A percentile compares a stretch with the other conserved stretches of the same genome.
These are phyloP conservation scores for Eolophus roseicapilla DNA, from an alignment of 2,113 vertebrate genomes.

Conservation along the genomic window DNA sequence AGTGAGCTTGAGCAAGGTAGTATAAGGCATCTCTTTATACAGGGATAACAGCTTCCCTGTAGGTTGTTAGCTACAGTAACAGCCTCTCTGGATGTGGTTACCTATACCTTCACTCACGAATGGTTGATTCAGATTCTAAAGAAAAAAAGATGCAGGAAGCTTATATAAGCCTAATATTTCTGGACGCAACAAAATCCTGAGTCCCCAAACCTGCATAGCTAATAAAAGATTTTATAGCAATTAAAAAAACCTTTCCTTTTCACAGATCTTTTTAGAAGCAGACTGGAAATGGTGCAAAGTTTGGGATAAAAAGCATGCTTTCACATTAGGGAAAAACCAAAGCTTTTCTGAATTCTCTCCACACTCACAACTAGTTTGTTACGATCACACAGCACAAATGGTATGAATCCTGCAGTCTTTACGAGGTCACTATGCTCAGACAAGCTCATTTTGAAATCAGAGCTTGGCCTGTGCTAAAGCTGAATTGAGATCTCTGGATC, in stretches of 20 bases:
- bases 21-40: constrained; percentile 16
- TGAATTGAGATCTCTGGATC: background rate
- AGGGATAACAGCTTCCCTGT: background rate
- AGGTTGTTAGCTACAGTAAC: background rate
- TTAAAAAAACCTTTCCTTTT: constrained; percentile 32
- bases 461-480: background rate
- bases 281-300: constrained; percentile 29
- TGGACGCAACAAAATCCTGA: constrained; percentile 59
- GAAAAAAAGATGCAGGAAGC: constrained; percentile 51
- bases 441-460: constrained; percentile 3
- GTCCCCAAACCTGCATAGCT: constrained; percentile 24
- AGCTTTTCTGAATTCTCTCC: constrained; percentile 44
- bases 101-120: constrained; percentile 50
- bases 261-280: constrained; percentile 34
- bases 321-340: background rate
- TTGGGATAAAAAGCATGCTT: constrained; percentile 48
- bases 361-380: constrained; percentile 38
- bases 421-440: background rate
- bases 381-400: background rate
- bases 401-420: constrained; percentile 27
- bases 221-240: constrained; percentile 9
- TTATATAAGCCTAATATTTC: constrained; percentile 45
- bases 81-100: constrained; percentile 19
- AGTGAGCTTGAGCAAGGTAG: constrained; percentile 46
- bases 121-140: constrained; percentile 36